Base-by-base conservation (phyloP, 2,797 vertebrate species). In the Telmatherina bonti region DNA sequence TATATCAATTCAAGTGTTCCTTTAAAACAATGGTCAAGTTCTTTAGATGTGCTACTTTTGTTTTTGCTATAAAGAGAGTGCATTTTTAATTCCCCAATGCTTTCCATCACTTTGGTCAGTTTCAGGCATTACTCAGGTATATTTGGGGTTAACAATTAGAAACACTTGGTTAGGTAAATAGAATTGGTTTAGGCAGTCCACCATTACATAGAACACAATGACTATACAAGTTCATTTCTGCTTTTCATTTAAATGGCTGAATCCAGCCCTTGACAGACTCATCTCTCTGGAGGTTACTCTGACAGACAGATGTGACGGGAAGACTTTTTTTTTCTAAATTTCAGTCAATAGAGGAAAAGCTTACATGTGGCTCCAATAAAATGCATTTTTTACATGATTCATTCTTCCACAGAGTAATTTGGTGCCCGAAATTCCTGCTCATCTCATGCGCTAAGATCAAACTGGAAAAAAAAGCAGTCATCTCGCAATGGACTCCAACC, bases 311-410 rank as follows among this genome's bases (percentile, higher is more conserved):
- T n/a, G 45, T 53, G 35, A 41, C 35, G 43, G 12, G 27, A 33
- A 20, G 30, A 45, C 26, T 6, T 15, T 29, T 49, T 59, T 27
- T 41, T 38, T 16, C 16, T 11, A 59, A 33, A 18, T 22, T 58
- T 36, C 41, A 49, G 41, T 49, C 43, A 29, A 20, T 18, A 18
- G 35, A 68, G 45, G 66, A 68, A 56, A 38, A 29, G 31, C 24
- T 36, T 29, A 31, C 22, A 9, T 16, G 22, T 59, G 26, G 33
- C 55, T 29, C 30, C 66, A 6, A 6, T 43, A 20, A 33, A 16
- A n/a, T 6, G 20, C 6, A 58, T 11, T 57, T 66, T 58, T 49
- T 27, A 56, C 54, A 35, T 22, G 18, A 6, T 35, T 16, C n/a
- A 33, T 51, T 47, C 30, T 49, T 51, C 56, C 18, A 36, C 66